Evolutionary conservation across 2,888 invertebrate genomes (phyloP).

Genomic region (Formica aserva): DNA sequence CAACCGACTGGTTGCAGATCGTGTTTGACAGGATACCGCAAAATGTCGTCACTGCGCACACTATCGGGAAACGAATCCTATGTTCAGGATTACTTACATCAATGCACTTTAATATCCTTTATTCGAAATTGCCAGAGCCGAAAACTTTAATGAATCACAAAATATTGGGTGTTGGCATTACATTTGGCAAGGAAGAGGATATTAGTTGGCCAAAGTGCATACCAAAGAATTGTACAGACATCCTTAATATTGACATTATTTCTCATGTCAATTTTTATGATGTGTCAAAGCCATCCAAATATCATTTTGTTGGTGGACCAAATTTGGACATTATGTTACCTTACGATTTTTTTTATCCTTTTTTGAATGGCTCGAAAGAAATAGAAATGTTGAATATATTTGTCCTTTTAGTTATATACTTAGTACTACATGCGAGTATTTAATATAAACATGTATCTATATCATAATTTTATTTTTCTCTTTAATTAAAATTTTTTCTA

Average conservation of each 20-base stretch:
- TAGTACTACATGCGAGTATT: slow-evolving; percentile 5
- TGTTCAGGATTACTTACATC: slow-evolving; percentile 83
- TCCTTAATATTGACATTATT: slow-evolving; percentile 73
- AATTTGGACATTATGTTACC: slow-evolving; percentile 90
- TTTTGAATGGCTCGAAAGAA: slow-evolving; percentile 81
- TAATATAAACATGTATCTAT: background rate
- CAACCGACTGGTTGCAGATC: slow-evolving; percentile 87
- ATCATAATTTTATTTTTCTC: too few species aligned
- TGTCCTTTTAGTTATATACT: slow-evolving; percentile 40
- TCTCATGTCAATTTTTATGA: slow-evolving; percentile 85
- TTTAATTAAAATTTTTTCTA: too few species aligned
- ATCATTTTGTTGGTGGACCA: slow-evolving; percentile 88
- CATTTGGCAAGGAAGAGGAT: slow-evolving; percentile 78
- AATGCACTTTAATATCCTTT: slow-evolving; percentile 79
- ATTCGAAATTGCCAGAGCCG: slow-evolving; percentile 78
- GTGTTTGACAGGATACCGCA: slow-evolving; percentile 82
- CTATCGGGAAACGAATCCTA: slow-evolving; percentile 74
- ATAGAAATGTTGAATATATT: slow-evolving; percentile 47
- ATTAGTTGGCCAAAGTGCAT: slow-evolving; percentile 80
- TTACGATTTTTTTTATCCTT: slow-evolving; percentile 92
- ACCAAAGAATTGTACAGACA: slow-evolving; percentile 75
- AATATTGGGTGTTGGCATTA: slow-evolving; percentile 79
- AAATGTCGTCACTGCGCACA: slow-evolving; percentile 74
- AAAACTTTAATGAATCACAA: slow-evolving; percentile 78
- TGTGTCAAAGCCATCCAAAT: slow-evolving; percentile 86